Evolutionary conservation across 2,113 vertebrate genomes (phyloP).

Genomic region (Gasterosteus aculeatus): DNA sequence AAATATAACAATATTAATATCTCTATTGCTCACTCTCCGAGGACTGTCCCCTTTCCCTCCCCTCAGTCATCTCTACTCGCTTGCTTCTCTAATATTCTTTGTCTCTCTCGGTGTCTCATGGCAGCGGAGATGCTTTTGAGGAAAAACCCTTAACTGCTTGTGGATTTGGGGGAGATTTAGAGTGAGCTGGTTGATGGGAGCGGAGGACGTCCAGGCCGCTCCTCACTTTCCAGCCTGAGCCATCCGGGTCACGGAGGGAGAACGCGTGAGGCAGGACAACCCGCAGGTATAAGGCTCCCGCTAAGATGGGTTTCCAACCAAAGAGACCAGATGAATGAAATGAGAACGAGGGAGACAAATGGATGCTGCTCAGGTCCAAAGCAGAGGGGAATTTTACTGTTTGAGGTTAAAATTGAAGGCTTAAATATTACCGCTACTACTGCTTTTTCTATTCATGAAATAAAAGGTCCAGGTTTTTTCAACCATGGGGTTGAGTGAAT

Average conservation of each 20-base stretch:
- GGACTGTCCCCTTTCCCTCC: conserved; percentile 40
- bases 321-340: conserved; percentile 10
- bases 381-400: neutral
- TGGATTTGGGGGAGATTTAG: conserved; percentile 35
- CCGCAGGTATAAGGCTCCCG: conserved; percentile 13
- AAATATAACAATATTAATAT: too few relatives aligned
- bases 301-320: conserved; percentile 32
- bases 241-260: conserved; percentile 24
- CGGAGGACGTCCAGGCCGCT: conserved; percentile 1
- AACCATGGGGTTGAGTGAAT: neutral
- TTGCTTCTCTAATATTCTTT: conserved; percentile 19
- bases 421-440: neutral
- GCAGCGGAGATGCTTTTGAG: neutral
- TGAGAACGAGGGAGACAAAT: conserved; percentile 3
- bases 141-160: neutral
- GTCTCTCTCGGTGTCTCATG: conserved; percentile 15
- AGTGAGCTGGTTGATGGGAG: neutral
- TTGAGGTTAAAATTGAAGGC: neutral
- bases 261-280: conserved; percentile 10
- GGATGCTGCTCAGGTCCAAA: neutral
- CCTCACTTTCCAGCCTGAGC: conserved; percentile 25
- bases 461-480: conserved; percentile 37
- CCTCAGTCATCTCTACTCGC: conserved; percentile 8
- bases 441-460: conserved; percentile 21
- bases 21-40: conserved; percentile 12